Conservation (phyloP, 2,888 invertebrate genomes). For the Asteroscopus sphinx region DNA sequence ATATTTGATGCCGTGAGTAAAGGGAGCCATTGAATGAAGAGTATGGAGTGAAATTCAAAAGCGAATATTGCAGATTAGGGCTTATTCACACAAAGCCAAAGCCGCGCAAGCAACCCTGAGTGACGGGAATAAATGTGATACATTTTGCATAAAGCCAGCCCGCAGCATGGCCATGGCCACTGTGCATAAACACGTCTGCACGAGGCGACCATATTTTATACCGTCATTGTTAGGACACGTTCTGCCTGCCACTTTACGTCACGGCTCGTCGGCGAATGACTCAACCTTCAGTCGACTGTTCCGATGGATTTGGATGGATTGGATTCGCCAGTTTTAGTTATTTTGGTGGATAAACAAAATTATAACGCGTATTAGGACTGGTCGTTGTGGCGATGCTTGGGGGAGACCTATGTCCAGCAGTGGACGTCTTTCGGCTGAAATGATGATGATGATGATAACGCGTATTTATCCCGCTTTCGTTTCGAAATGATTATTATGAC, state of each 20-base stretch:
- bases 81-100: conserved; percentile 19
- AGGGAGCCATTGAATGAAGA: conserved; percentile 13
- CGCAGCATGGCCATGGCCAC: conserved; percentile 18
- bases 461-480: too few relatives aligned
- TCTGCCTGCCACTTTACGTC: conserved; percentile 6
- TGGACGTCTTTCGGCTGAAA: too few relatives aligned
- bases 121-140: conserved; percentile 48
- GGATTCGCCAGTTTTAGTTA: too few relatives aligned
- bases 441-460: too few relatives aligned
- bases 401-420: too few relatives aligned
- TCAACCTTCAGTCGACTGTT: not conserved
- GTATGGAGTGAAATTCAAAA: conserved; percentile 28
- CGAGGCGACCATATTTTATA: conserved; percentile 29
- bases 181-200: conserved; percentile 22
- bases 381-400: too few relatives aligned
- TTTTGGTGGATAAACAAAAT: too few relatives aligned
- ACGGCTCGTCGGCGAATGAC: not conserved
- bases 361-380: too few relatives aligned
- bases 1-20: not conserved
- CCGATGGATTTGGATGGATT: too few relatives aligned
- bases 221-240: conserved; percentile 37
- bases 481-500: too few relatives aligned
- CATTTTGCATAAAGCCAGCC: conserved; percentile 41
- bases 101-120: conserved; percentile 13
- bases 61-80: conserved; percentile 41